Base-by-base conservation (phyloP, 2,888 invertebrate species). In the Melinopterus prodromus region DNA sequence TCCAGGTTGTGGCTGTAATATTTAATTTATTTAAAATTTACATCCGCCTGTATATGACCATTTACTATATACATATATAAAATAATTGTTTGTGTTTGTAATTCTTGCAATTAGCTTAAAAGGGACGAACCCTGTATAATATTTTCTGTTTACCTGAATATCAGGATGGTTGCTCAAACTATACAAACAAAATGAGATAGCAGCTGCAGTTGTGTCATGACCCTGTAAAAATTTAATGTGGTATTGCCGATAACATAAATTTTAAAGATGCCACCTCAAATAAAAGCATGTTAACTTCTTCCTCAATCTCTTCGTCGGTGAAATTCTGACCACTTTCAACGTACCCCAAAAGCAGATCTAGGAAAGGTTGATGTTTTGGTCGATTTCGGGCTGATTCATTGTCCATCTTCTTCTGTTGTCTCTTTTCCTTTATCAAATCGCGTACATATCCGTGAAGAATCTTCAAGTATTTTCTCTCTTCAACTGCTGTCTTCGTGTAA, bases 281-380 rank as follows among this genome's bases (percentile, higher is more conserved):
- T 90, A 92, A 91, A 82, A 92, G 92, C 0, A 92, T 92, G 82
- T 92, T 91, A 7, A 92, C 91, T 86, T 92, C 91, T 83, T 91
- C 91, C 76, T 91, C 88, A 77, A 92, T 90, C 77, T 92, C 91
- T 26, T 88, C 86, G 82, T 91, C 90, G 1, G 87, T 89, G 15
- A 92, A 84, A 6, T 87, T 85, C 26, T 85, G 86, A 7, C 89
- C 90, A 80, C 90, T 89, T 82, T 88, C 86, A 80, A 90, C 91
- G 5, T 90, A 87, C 36, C 91, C 89, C 15, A 92, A 83, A 71
- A 92, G 82, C 71, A 91, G 87, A 84, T 91, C 91, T 69, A 91
- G 84, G 81, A 91, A 91, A 6, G 90, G 90, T 81, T 90, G 86
- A 15, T 89, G 88, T 75, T 88, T 88, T 9, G 53, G 7, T 53